Percentiles rank a stretch among this genome's conserved stretches.
These are phyloP conservation scores for Scalopus aquaticus DNA, from an alignment of 2,113 vertebrate genomes.

Conservation along the genomic window DNA sequence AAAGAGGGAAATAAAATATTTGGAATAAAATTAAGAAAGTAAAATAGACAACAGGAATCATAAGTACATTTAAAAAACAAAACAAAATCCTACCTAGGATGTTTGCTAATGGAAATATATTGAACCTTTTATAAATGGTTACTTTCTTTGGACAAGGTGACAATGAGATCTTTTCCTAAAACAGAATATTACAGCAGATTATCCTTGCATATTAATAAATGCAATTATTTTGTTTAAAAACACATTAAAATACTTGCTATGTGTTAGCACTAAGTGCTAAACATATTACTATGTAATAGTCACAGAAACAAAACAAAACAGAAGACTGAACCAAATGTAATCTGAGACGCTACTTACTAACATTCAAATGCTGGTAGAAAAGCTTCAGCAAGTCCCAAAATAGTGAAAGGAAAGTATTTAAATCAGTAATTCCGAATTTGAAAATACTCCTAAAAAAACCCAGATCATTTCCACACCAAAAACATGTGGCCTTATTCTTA, in stretches of 20 bases:
- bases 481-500: not conserved
- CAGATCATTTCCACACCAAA: not conserved
- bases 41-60: not conserved
- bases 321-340: not conserved
- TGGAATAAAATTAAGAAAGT: not conserved
- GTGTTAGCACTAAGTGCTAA: not conserved
- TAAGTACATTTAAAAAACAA: not conserved
- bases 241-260: not conserved
- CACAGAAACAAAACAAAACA: not conserved
- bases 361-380: not conserved
- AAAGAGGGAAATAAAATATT: not conserved
- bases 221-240: not conserved
- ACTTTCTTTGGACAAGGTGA: not conserved
- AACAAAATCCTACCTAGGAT: not conserved
- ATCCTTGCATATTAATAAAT: not conserved
- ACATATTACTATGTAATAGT: constrained; percentile 11
- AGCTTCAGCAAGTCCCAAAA: not conserved
- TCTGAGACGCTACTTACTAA: not conserved
- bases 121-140: not conserved
- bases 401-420: not conserved
- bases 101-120: not conserved
- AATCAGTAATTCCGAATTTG: not conserved
- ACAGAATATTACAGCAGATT: not conserved
- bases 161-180: not conserved
- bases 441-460: not conserved